A percentile compares a stretch with the other conserved stretches of the same genome.
These are phyloP conservation scores for Melanostoma mellinum DNA, from an alignment of 2,888 invertebrate genomes.

Conservation along the genomic window DNA sequence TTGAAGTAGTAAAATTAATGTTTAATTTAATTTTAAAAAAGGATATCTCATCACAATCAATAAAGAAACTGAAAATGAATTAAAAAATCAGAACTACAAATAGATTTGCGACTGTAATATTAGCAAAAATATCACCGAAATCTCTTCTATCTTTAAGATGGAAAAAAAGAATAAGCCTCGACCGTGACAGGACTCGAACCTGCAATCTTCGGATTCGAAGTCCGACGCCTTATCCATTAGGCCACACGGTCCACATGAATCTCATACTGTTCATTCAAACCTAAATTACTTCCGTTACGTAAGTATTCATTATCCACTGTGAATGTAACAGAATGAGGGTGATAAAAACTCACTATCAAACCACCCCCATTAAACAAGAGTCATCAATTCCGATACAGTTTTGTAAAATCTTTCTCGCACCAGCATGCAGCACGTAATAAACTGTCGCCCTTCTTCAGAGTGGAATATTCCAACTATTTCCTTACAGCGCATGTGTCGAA, in stretches of 20 bases:
- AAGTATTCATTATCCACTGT: slow-evolving; percentile 37
- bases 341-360: slow-evolving; percentile 12
- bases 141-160: slow-evolving; percentile 18
- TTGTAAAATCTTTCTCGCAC: too few species aligned
- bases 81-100: too few species aligned
- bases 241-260: slow-evolving; percentile 80
- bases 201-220: slow-evolving; percentile 83
- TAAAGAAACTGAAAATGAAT: too few species aligned
- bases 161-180: slow-evolving; percentile 73
- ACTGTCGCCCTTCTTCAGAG: too few species aligned
- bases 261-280: slow-evolving; percentile 1
- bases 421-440: too few species aligned
- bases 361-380: neutral
- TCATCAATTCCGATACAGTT: neutral
- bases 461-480: neutral
- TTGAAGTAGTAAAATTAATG: too few species aligned
- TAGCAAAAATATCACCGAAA: neutral
- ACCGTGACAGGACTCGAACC: slow-evolving; percentile 83
- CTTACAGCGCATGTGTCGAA: slow-evolving; percentile 44
- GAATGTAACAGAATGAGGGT: slow-evolving; percentile 32
- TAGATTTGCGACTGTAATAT: neutral
- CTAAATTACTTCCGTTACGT: slow-evolving; percentile 48
- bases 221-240: slow-evolving; percentile 83
- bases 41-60: too few species aligned
- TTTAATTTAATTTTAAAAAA: too few species aligned